Conservation (phyloP, 2,888 invertebrate species). For the Plutella xylostella region DNA sequence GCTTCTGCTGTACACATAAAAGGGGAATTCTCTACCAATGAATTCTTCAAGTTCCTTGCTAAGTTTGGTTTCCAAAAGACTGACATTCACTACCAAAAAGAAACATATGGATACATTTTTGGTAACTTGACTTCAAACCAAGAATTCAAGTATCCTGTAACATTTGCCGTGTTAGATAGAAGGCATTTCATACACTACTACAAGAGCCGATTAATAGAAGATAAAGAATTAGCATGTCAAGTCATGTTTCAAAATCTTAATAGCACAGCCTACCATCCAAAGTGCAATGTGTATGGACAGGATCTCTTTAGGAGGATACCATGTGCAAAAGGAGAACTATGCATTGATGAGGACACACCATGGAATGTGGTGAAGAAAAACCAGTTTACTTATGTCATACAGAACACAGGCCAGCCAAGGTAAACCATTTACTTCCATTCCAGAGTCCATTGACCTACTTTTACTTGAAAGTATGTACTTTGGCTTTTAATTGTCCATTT, state of each 20-base stretch:
- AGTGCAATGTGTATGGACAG: constrained; percentile 81
- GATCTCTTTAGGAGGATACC: constrained; percentile 88
- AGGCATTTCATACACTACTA: constrained; percentile 91
- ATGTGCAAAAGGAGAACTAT: constrained; percentile 80
- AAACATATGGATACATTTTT: constrained; percentile 95
- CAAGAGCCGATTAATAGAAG: constrained; percentile 73
- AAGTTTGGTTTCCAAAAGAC: constrained; percentile 99
- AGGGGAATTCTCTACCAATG: constrained; percentile 61
- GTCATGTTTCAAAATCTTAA: constrained; percentile 89
- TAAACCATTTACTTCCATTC: too few species aligned
- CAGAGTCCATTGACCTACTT: too few species aligned
- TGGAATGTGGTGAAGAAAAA: constrained; percentile 87
- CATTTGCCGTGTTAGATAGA: constrained; percentile 91
- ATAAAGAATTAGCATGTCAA: constrained; percentile 82
- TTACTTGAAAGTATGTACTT: too few species aligned
- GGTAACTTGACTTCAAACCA: constrained; percentile 89
- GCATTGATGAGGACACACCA: constrained; percentile 88
- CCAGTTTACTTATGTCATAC: constrained; percentile 95
- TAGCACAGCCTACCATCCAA: constrained; percentile 84
- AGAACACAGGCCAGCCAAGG: constrained; percentile 91
- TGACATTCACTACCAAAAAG: constrained; percentile 83
- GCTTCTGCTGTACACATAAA: constrained; percentile 46
- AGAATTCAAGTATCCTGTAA: constrained; percentile 76
- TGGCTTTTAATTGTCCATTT: too few species aligned
- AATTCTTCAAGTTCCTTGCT: constrained; percentile 91